Base-by-base conservation (phyloP, 2,888 invertebrate genomes). In the Cryptus armator region DNA sequence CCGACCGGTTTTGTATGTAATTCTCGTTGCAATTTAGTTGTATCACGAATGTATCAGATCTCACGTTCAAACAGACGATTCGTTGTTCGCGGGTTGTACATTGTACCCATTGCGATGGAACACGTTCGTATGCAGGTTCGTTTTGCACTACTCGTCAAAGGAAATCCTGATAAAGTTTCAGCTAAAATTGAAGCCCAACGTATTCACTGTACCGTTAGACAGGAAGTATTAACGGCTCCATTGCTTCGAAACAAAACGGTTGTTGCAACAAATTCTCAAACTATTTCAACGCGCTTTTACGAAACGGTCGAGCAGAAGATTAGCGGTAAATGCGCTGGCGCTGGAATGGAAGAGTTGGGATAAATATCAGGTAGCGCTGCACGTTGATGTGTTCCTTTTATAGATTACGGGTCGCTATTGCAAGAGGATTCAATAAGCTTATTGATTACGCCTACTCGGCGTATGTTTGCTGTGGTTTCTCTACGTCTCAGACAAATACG, bases 61-160 rank as follows among this genome's bases (percentile, higher is more conserved):
- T 56, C 56, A 10, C 56, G 56, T 62, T 62, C 62, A 62, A 62
- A 62, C 62, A 62, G 62, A 62, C 62, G 14, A 32, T 62, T 62
- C 62, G 14, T 14, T 7, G 24, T 62, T 2, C 14, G 32, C n/a
- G n/a, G 29, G 14, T 12, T 29, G 59, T 14, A 29, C 32, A 14
- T 29, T 14, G 14, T 62, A 32, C 6, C 6, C 48, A 48, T n/a
- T 48, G 1, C n/a, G 12, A 12, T 29, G 62, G 29, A 12, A 12
- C 62, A 62, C 32, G 29, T 29, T 62, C 62, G 32, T 6, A 10
- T 14, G 12, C 32, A 32, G 32, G 14, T 29, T 62, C 14, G 62
- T n/a, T 32, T 32, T 24, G 66, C 16, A n/a, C 37, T 7, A 19
- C 3, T 6, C 14, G 5, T 19, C 44, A 67, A 7, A 67, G 43